Base-by-base conservation (phyloP, 2,888 invertebrate species). In the Agrypnus murinus region DNA sequence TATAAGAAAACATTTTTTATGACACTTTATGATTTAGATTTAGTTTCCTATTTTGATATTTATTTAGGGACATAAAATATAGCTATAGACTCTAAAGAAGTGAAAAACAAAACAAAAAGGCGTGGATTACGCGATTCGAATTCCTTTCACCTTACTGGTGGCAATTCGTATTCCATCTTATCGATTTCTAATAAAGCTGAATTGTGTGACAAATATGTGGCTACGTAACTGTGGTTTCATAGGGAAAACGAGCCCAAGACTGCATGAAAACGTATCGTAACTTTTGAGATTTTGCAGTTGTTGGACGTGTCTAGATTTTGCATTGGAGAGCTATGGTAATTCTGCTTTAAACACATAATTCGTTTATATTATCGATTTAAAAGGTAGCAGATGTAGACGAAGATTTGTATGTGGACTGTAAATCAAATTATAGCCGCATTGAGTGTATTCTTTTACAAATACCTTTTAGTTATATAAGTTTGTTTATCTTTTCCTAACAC, bases 151-250 rank as follows among this genome's bases (percentile, higher is more conserved):
- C 60, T 60, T 55, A 36, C 36, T 36, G 36, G 55, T 36, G 36
- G 55, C 55, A 55, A 55, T 55, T 55, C 36, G n/a, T 55, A 55
- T 59, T 45, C 60, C 15, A 60, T 46, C 10, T 32, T 25, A 60
- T 60, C 45, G 60, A 60, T 60, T 60, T 60, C 60, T 60, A 60
- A 60, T 60, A 60, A 60, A 60, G 32, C 32, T 45, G 45, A 60
- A 60, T 60, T 60, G 60, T 45, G 43, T 45, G 60, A 45, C 60
- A 60, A 60, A 45, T 60, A 45, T 60, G 60, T 45, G 60, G 60
- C 31, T 60, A 60, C 45, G 45, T 60, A 43, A 31, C 31, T 60
- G 19, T 34, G 45, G 31, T 46, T 58, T 19, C 55, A n/a, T 2
- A 55, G 12, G 9, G 36, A 55, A 25, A 25, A 55, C 34, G 32